phyloP scores from a whole-genome alignment of 2,113 vertebrate genomes.

The Tricholaema leucomelas region DNA sequence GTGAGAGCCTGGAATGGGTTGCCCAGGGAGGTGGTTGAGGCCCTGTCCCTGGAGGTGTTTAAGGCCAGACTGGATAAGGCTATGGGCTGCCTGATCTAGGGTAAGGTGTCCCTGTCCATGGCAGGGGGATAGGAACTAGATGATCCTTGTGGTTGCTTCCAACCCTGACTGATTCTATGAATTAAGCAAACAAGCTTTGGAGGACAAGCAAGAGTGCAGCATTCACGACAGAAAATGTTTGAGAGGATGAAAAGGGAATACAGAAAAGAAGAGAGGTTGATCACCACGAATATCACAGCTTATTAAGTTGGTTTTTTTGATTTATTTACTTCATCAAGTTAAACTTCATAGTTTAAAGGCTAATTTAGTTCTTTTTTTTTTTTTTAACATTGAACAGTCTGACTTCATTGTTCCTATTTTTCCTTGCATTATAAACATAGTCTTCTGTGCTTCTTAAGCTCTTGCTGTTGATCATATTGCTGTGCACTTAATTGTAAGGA shows the following conservation, averaged over 20 bases:
- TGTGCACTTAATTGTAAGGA: conserved; percentile 7
- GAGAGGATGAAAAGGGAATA: neutral
- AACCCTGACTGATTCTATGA: too few species aligned
- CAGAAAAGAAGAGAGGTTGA: neutral
- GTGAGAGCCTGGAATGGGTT: too few species aligned
- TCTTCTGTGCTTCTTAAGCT: neutral
- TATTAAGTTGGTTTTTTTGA: neutral
- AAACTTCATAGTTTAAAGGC: neutral
- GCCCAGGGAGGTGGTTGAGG: too few species aligned
- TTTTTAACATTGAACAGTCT: neutral
- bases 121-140: too few species aligned
- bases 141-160: too few species aligned
- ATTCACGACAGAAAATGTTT: neutral
- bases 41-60: too few species aligned
- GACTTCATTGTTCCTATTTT: neutral
- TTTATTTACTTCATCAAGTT: neutral
- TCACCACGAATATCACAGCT: neutral
- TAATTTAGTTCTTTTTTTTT: conserved; percentile 4
- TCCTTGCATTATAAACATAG: neutral
- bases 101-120: too few species aligned
- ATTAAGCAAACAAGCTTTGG: neutral
- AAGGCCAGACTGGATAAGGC: too few species aligned
- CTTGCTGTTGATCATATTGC: neutral
- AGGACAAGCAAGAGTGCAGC: neutral
- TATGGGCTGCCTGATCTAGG: too few species aligned